These are phyloP conservation scores for Lipotes vexillifer DNA, from an alignment of 2,113 vertebrate species.

Conservation along the genomic window DNA sequence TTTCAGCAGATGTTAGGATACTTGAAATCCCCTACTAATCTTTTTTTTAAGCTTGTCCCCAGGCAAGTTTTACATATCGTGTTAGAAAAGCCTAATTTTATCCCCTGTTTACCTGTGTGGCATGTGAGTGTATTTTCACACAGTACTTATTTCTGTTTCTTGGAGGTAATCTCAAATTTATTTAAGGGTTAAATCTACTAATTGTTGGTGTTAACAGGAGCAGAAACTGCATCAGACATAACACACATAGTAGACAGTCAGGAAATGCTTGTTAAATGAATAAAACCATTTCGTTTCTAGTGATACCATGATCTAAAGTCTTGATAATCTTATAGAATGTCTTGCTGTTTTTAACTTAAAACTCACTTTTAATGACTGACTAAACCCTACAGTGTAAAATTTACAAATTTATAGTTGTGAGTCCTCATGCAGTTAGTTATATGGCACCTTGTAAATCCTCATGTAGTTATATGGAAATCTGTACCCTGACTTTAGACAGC, in stretches of 20 bases:
- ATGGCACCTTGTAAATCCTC: neutral
- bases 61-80: neutral
- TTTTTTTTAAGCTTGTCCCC: neutral
- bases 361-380: neutral
- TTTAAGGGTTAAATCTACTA: neutral
- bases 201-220: neutral
- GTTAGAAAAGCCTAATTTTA: neutral
- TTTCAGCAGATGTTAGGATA: neutral
- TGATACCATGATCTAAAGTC: neutral
- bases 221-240: neutral
- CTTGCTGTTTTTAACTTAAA: neutral
- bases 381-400: neutral
- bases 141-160: neutral
- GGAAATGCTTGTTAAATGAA: neutral
- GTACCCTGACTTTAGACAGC: neutral
- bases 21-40: neutral
- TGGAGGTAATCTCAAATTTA: neutral
- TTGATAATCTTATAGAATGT: neutral
- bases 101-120: rapidly evolving
- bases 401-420: neutral
- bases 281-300: neutral
- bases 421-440: neutral
- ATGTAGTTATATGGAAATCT: neutral
- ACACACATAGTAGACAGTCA: neutral
- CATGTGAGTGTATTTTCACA: neutral